Percentiles rank a stretch among this genome's conserved stretches.
Conservation (phyloP, 2,113 vertebrate species). For the Ophiodon elongatus region DNA sequence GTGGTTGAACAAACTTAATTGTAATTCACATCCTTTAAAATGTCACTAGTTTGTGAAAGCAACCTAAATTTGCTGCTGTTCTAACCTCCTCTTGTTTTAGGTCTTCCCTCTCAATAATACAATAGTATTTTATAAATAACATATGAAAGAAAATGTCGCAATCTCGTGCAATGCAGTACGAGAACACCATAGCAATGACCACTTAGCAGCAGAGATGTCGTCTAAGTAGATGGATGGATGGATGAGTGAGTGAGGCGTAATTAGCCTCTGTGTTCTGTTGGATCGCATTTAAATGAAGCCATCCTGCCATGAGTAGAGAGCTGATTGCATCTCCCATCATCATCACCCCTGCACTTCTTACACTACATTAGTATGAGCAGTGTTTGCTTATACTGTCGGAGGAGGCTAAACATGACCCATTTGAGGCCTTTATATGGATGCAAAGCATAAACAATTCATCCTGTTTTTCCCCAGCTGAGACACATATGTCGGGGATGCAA, state of each 20-base stretch:
- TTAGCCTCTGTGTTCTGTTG: constrained; percentile 34
- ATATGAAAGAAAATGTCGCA: background rate
- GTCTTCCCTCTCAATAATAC: background rate
- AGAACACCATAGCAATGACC: background rate
- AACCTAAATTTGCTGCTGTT: background rate
- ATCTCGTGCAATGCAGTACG: background rate
- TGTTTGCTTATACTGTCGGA: constrained; percentile 30
- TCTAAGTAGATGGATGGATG: constrained; percentile 18
- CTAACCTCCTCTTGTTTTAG: background rate
- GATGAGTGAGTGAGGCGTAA: constrained; percentile 29
- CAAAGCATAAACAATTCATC: constrained; percentile 49
- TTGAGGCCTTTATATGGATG: constrained; percentile 30
- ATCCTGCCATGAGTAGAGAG: background rate
- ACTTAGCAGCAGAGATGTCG: constrained; percentile 1
- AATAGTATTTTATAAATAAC: background rate
- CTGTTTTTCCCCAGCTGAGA: constrained; percentile 38
- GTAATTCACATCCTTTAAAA: background rate
- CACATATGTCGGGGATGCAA: constrained; percentile 55
- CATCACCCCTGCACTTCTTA: constrained; percentile 12
- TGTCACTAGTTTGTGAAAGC: background rate
- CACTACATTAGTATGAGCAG: constrained; percentile 13
- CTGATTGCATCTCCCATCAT: constrained; percentile 42
- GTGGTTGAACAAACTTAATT: background rate
- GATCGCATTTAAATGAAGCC: constrained; percentile 23
- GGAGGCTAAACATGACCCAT: constrained; percentile 45